These are phyloP conservation scores for Petroica traversi DNA, from an alignment of 2,113 vertebrate genomes.

Conservation along the genomic window DNA sequence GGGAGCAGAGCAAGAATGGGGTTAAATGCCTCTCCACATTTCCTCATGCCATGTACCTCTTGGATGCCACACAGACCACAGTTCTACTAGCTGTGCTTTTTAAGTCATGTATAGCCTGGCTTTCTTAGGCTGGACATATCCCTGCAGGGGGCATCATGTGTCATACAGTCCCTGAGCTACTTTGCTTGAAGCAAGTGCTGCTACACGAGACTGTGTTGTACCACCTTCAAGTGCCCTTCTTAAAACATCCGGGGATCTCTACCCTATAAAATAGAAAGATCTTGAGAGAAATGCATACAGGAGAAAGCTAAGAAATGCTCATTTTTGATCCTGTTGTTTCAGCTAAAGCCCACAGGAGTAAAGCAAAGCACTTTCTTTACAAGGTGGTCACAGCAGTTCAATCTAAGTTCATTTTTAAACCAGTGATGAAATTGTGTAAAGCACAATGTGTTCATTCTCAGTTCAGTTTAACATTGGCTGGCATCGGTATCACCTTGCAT, in stretches of 20 bases:
- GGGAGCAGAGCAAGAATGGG: not conserved
- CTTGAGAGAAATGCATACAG: not conserved
- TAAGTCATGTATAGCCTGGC: not conserved
- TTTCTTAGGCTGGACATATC: not conserved
- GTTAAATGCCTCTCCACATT: not conserved
- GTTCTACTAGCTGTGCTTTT: not conserved
- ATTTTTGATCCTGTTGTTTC: not conserved
- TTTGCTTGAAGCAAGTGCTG: not conserved
- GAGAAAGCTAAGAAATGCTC: not conserved
- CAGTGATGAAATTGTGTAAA: not conserved
- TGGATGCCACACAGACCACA: not conserved
- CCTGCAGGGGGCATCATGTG: not conserved
- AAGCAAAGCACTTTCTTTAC: not conserved
- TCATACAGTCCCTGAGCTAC: not conserved
- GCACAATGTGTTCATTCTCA: not conserved
- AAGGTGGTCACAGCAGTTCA: not conserved
- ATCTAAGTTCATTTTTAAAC: not conserved
- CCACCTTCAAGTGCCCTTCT: not conserved
- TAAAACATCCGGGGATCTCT: not conserved
- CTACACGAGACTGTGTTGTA: accelerated
- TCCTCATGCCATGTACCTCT: not conserved
- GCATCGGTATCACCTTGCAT: not conserved
- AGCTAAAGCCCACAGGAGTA: not conserved
- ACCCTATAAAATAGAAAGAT: not conserved
- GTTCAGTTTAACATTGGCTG: not conserved